Base-by-base conservation (phyloP, 2,113 vertebrate genomes). In the Rissa tridactyla region DNA sequence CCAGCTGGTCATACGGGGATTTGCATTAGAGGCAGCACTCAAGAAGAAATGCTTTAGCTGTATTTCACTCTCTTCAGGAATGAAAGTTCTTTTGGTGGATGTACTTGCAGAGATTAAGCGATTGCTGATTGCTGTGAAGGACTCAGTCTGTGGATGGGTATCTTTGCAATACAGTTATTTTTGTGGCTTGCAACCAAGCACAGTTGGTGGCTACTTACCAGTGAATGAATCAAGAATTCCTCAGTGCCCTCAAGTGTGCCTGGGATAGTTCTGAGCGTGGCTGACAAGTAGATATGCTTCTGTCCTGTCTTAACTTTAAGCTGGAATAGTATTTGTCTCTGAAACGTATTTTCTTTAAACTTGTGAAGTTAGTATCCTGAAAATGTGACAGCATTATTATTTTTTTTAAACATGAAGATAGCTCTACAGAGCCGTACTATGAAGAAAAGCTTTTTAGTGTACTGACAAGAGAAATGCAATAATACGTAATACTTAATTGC, bases 1-100 rank as follows among this genome's bases (percentile, higher is more conserved):
- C 1, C 4, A 46, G 62, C 25, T 3, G 6, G 7, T 57, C 65
- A 11, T 22, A 1, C 0, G 0, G n/a, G 32, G 29, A 13, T 7
- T 36, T 64, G 23, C 0, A 3, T 9, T 65, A 27, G 52, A 68
- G 66, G 25, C 58, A 72, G 40, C 30, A 52, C 52, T 46, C 25
- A 5, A 13, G 49, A 26, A 78, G 62, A 75, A 82, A 34, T 8
- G 52, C 57, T 79, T 30, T 17, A 61, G 70, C 23, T 79, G 16
- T 6, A 5, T 55, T 60, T 65, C n/a, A 44, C 20, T 3, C 22
- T 27, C 57, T 27, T 58, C 10, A 54, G 88, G 20, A 68, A 2
- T 22, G 46, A 9, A 44, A 15, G 36, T 27, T 42, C 47, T 44
- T 34, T 5, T 32, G 72, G 58, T 69, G 66, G n/a, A 21, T 49